Evolutionary conservation across 2,888 invertebrate genomes (phyloP), one percentile per base, ranked within the genome.

Genomic region (Rosalia funebris): DNA sequence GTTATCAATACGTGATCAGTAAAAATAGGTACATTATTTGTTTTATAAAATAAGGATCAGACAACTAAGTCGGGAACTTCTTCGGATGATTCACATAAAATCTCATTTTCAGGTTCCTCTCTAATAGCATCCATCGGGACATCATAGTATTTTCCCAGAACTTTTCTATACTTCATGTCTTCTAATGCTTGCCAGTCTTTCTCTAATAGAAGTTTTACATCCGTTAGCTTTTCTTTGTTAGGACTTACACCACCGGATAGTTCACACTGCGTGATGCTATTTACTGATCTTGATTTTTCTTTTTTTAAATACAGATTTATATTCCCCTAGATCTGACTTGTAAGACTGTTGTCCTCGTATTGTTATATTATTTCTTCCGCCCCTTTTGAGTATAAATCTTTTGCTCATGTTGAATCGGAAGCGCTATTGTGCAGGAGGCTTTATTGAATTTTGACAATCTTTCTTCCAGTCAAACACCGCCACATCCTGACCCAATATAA

Each of bases 401-500:
- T 25, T 25, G 25, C 25, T 25, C 25, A 25, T 25, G 25, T 25
- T 25, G 25, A 25, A 25, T 25, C 25, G 25, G 25, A 25, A 25
- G 25, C 7, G 25, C 25, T 7, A 25, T 25, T 25, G 25, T 25
- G 25, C 25, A 25, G 25, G 25, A 7, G 25, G 25, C 7, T 25
- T 25, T 25, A 25, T 25, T 25, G 7, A 25, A 25, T 25, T 25
- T 25, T 25, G 25, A 25, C 25, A 25, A 25, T 46, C 46, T 32
- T 14, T 32, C 12, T 46, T 34, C 31, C 46, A 46, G 31, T 46
- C 34, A 10, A 10, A 31, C 12, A 32, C 20, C 15, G 31, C 12
- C 34, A 25, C 25, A 46, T 46, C 46, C 1, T 10, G 15, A 14
- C 34, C 46, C 15, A 46, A 32, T 31, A 31, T 46, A 14, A 31